phyloP scores from a whole-genome alignment of 2,113 vertebrate species.

The Perccottus glenii region DNA sequence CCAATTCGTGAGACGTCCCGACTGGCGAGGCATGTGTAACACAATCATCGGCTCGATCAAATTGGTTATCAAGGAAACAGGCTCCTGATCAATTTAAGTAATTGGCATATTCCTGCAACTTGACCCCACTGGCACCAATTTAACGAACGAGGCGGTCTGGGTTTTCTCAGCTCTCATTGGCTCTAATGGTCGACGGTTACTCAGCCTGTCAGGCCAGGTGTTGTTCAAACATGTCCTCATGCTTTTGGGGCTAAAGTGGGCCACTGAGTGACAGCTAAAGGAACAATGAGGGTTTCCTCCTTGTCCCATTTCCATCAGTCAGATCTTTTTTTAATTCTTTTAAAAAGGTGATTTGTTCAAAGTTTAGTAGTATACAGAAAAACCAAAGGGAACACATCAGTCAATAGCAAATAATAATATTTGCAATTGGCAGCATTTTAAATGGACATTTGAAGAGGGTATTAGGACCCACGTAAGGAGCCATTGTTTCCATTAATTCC shows the following conservation, averaged over 20 bases:
- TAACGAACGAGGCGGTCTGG: conserved; percentile 83
- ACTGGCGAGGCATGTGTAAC: conserved; percentile 83
- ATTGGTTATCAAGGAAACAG: conserved; percentile 96
- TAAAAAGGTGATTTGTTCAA: too few relatives aligned
- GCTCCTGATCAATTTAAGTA: conserved; percentile 99
- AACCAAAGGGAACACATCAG: too few relatives aligned
- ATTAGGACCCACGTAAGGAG: too few relatives aligned
- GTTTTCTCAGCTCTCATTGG: conserved; percentile 94
- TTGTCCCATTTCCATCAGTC: conserved; percentile 25
- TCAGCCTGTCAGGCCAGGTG: conserved; percentile 81
- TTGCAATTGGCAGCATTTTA: too few relatives aligned
- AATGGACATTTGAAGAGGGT: too few relatives aligned
- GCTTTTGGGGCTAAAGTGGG: conserved; percentile 37
- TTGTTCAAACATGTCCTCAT: conserved; percentile 63
- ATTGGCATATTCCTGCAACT: conserved; percentile 99
- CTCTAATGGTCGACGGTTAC: conserved; percentile 89
- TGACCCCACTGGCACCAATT: conserved; percentile 91
- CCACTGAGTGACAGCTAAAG: conserved; percentile 58
- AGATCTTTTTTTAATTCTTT: too few relatives aligned
- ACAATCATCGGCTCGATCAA: conserved; percentile 92
- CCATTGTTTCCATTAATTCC: too few relatives aligned
- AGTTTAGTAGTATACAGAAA: too few relatives aligned
- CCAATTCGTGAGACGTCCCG: conserved; percentile 80
- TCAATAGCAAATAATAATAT: too few relatives aligned
- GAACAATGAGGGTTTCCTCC: conserved; percentile 42